These are phyloP conservation scores for Epiperipatus broadwayi DNA, from an alignment of 2,888 invertebrate species.

Conservation along the genomic window DNA sequence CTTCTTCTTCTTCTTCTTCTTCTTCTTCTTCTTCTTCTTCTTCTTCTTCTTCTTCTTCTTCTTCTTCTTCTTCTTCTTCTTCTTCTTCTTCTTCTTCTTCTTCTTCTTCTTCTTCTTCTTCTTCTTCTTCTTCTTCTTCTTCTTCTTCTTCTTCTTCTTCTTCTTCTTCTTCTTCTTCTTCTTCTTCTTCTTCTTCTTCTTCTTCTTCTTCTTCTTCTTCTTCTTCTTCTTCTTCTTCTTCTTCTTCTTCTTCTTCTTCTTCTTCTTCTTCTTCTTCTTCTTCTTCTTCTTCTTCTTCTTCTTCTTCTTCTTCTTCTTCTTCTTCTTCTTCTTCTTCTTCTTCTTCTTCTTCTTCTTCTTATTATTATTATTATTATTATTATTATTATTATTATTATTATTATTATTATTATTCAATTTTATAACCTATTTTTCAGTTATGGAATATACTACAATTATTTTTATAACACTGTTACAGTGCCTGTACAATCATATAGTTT, in stretches of 20 bases:
- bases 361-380: background rate
- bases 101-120: slow-evolving; percentile 3
- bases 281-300: background rate
- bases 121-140: slow-evolving; percentile 3
- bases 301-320: background rate
- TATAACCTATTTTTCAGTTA: too few relatives aligned
- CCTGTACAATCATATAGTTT: too few relatives aligned
- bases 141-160: slow-evolving; percentile 3
- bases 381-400: background rate
- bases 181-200: slow-evolving; percentile 3
- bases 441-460: too few relatives aligned
- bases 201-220: slow-evolving; percentile 3
- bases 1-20: too few relatives aligned
- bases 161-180: slow-evolving; percentile 3
- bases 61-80: slow-evolving; percentile 3
- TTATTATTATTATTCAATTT: too few relatives aligned
- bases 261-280: slow-evolving; percentile 3
- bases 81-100: background rate
- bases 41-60: slow-evolving; percentile 5
- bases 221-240: slow-evolving; percentile 3
- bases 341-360: background rate
- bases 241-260: slow-evolving; percentile 3
- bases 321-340: background rate
- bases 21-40: too few relatives aligned
- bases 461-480: too few relatives aligned